Evolutionary conservation across 2,797 vertebrate genomes (phyloP), one percentile per base, ranked within the genome.

Genomic region (Oryzias dopingdopingensis): DNA sequence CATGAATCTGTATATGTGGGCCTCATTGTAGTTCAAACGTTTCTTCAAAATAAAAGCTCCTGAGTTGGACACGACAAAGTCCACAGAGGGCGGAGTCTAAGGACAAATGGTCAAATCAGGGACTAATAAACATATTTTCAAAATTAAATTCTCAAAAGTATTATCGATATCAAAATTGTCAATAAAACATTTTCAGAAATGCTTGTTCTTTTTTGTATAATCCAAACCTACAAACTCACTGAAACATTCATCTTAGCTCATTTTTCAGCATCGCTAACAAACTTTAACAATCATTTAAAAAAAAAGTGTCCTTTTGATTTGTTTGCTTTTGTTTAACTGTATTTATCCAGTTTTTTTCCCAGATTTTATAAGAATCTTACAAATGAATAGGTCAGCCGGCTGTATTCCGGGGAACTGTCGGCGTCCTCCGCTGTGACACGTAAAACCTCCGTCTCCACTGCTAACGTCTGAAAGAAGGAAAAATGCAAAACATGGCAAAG

Each of bases 11-110:
- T 90, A 92, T 5, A 44, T n/a, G 14, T 20, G 78, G 51, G 47
- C 46, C 5, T 4, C 0, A 20, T 93, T 93, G 86, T 89, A 94
- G 85, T 93, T 90, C 62, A 94, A 47, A 4, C 14, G 7, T 50
- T 57, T 87, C 6, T 42, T 84, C 76, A 94, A 42, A 20, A 41
- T 62, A 66, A 94, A 52, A 0, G 2, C 72, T 4, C 93, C 93
- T 10, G 88, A 76, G 55, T 37, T 61, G 49, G 56, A 76, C 60
- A 93, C 7, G 1, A 23, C 44, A 49, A 94, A 92, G 37, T 89
- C 84, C 1, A 75, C 76, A 0, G 88, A 73, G 17, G 57, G 15
- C 46, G 90, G 87, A 17, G 53, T 67, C 93, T 94, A 61, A 45
- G 13, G 18, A 52, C 49, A 84, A 51, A 53, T 47, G 59, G 23